Conservation (phyloP, 1,140 invertebrate genomes). For the Cephus cinctus region DNA sequence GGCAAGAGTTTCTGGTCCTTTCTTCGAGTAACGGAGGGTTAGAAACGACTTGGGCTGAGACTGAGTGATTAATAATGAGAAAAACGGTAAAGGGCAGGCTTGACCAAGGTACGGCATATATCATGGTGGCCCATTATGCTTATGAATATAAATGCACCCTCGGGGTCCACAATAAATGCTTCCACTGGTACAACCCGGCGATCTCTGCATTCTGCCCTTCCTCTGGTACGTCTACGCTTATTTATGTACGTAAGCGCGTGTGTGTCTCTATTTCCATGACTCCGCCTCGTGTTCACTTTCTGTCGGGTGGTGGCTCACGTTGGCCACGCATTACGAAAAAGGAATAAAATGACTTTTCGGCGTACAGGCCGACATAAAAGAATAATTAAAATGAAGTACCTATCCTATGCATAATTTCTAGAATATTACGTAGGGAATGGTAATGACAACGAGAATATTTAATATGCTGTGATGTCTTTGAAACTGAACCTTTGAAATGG, state of each 20-base stretch:
- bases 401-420: constrained; percentile 15
- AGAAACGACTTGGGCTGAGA: no score
- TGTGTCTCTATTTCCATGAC: constrained; percentile 7
- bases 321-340: no score
- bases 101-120: constrained; percentile 21
- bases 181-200: neutral
- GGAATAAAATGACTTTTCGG: constrained; percentile 3
- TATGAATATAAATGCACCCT: constrained; percentile 34
- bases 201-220: neutral
- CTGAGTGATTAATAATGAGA: constrained; percentile 24
- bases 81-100: constrained; percentile 23
- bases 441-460: constrained; percentile 3
- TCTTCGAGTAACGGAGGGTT: no score
- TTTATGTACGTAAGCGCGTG: no score
- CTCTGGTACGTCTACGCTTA: no score
- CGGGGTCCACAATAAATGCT: constrained; percentile 22
- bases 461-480: no score
- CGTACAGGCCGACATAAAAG: constrained; percentile 8
- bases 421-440: constrained; percentile 1
- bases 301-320: neutral
- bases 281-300: neutral
- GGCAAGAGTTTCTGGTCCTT: no score
- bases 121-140: constrained; percentile 27
- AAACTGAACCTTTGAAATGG: no score
- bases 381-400: constrained; percentile 16